Conservation (phyloP, 2,888 invertebrate species). For the Schizotus pectinicornis region DNA sequence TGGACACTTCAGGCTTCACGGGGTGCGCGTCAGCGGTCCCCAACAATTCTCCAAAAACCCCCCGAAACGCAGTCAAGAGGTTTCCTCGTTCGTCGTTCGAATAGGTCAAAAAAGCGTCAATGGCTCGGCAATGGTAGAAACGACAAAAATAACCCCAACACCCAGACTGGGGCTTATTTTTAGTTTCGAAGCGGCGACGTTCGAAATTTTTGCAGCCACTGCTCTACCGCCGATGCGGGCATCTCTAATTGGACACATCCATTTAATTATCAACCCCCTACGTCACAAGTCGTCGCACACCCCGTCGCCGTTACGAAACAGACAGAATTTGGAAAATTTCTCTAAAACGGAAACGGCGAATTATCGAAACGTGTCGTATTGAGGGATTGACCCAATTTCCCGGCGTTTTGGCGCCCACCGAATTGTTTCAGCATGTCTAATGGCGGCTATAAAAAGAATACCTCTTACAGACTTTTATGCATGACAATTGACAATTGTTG, state of each 20-base stretch:
- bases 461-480: not conserved
- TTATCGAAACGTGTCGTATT: constrained; percentile 26
- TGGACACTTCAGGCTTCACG: constrained; percentile 3
- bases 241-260: constrained; percentile 25
- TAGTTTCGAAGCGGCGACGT: not conserved
- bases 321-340: constrained; percentile 6
- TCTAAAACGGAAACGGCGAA: constrained; percentile 26
- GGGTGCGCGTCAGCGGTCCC: constrained; percentile 10
- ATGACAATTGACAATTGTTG: not conserved
- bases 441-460: constrained; percentile 27
- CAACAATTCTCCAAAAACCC: not conserved
- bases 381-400: constrained; percentile 28
- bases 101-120: too few relatives aligned
- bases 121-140: too few relatives aligned
- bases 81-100: too few relatives aligned
- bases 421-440: constrained; percentile 29
- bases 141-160: too few relatives aligned
- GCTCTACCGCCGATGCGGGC: constrained; percentile 15
- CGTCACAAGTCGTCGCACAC: constrained; percentile 2
- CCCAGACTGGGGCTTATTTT: not conserved
- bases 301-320: constrained; percentile 6
- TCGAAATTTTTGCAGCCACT: constrained; percentile 6
- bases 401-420: constrained; percentile 28
- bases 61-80: too few relatives aligned
- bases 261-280: constrained; percentile 25